A percentile compares a stretch with the other conserved stretches of the same genome.
Evolutionary conservation across 2,888 invertebrate genomes (phyloP).

Genomic region (Opisthograptis luteolata): DNA sequence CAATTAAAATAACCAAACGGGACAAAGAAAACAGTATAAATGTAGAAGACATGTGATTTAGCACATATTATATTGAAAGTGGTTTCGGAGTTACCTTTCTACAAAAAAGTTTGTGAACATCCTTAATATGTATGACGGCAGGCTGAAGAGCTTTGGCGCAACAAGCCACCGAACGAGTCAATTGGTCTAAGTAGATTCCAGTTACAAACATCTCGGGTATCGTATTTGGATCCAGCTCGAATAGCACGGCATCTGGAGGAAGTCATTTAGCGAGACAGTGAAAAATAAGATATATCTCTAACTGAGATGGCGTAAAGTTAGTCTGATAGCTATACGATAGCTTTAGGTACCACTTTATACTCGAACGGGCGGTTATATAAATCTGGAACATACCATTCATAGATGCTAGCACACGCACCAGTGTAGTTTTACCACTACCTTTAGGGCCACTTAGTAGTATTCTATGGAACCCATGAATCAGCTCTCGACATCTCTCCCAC

Average conservation of each 20-base stretch:
- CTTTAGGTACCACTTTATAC: too few relatives aligned
- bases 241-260: constrained; percentile 60
- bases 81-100: constrained; percentile 49
- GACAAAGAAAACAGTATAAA: too few relatives aligned
- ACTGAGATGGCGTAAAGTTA: too few relatives aligned
- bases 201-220: constrained; percentile 41
- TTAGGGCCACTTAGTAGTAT: constrained; percentile 62
- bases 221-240: constrained; percentile 53
- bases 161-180: constrained; percentile 43
- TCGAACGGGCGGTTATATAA: background rate
- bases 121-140: constrained; percentile 59
- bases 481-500: constrained; percentile 65
- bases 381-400: constrained; percentile 54
- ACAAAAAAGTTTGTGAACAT: constrained; percentile 57
- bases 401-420: constrained; percentile 59
- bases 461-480: constrained; percentile 47
- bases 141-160: constrained; percentile 64
- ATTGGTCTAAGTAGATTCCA: constrained; percentile 40
- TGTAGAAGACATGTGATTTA: too few relatives aligned
- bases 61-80: too few relatives aligned
- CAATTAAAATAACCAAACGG: too few relatives aligned
- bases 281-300: too few relatives aligned
- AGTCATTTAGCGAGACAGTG: background rate
- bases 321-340: too few relatives aligned
- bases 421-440: constrained; percentile 55